Evolutionary conservation across 2,113 vertebrate genomes (phyloP).

Genomic region (Peromyscus maniculatus): DNA sequence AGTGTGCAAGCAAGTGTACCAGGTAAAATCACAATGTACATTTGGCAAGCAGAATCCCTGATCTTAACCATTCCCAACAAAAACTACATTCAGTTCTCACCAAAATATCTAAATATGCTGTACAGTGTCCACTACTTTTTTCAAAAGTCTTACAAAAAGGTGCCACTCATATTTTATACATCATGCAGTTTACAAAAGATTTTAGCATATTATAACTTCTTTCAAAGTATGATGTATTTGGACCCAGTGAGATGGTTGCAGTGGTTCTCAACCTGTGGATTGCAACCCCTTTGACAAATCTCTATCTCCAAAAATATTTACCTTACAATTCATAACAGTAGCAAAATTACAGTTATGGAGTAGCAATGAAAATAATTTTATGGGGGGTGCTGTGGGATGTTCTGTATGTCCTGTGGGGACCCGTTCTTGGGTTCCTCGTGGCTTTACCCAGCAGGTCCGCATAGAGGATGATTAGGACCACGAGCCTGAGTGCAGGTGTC

Average conservation of each 20-base stretch:
- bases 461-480: too few species aligned
- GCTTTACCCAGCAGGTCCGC: too few species aligned
- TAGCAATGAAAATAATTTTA: too few species aligned
- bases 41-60: not conserved
- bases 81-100: not conserved
- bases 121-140: not conserved
- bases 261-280: not conserved
- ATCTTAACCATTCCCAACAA: not conserved
- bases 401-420: too few species aligned
- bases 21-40: not conserved
- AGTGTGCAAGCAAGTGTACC: not conserved
- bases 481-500: too few species aligned
- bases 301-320: too few species aligned
- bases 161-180: not conserved
- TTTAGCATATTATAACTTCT: not conserved
- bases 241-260: not conserved
- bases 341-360: too few species aligned
- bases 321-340: too few species aligned
- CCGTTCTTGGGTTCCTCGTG: too few species aligned
- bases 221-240: not conserved
- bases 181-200: not conserved
- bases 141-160: not conserved
- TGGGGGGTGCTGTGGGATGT: too few species aligned
- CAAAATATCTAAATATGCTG: not conserved
- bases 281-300: too few species aligned